A percentile compares a stretch with the other conserved stretches of the same genome.
Conservation (phyloP, 1,140 invertebrate species). For the Heliconius hewitsoni region DNA sequence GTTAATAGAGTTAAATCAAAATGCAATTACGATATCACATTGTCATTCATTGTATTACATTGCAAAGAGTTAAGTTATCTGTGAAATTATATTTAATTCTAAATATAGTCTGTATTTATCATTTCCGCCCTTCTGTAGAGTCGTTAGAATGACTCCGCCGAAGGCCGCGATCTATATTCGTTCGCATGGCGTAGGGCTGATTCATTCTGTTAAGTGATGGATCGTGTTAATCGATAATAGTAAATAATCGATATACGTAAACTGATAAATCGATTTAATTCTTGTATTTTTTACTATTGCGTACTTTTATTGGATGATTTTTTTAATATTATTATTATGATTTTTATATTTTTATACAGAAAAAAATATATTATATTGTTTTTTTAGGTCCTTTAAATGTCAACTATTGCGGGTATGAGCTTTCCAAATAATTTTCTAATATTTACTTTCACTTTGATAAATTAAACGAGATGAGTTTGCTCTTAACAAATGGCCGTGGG, state of each 20-base stretch:
- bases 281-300: background rate
- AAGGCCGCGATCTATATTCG: conserved; percentile 62
- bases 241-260: no score
- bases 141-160: conserved; percentile 49
- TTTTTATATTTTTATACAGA: no score
- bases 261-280: background rate
- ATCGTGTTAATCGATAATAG: conserved; percentile 6
- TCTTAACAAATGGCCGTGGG: conserved; percentile 17
- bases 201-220: conserved; percentile 36
- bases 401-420: background rate
- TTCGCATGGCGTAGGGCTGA: conserved; percentile 45
- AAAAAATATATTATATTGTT: background rate
- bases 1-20: background rate
- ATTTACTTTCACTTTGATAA: conserved; percentile 21
- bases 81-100: conserved; percentile 29
- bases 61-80: conserved; percentile 5
- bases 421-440: conserved; percentile 21
- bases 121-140: conserved; percentile 36
- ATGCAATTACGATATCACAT: background rate
- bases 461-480: conserved; percentile 32
- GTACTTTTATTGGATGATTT: background rate
- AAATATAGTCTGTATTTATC: conserved; percentile 31
- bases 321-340: background rate
- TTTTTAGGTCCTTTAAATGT: conserved; percentile 9
- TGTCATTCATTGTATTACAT: background rate